Evolutionary conservation across 2,888 invertebrate species (phyloP).

Genomic region (Pecten maximus): DNA sequence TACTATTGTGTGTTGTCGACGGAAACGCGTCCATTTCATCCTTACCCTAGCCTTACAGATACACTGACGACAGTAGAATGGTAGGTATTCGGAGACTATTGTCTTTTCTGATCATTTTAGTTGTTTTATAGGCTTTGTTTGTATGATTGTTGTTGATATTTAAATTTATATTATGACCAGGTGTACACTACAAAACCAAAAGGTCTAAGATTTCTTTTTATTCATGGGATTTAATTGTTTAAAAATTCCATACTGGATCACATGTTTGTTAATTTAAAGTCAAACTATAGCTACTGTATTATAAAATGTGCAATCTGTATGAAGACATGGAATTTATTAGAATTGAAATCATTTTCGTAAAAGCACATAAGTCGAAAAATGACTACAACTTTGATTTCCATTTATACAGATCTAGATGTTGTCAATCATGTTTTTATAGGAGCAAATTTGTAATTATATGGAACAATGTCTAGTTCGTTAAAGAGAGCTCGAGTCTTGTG

Average conservation of each 20-base stretch:
- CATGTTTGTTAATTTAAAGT: slow-evolving; percentile 19
- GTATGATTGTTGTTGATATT: slow-evolving; percentile 17
- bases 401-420: neutral
- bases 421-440: neutral
- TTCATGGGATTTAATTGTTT: slow-evolving; percentile 4
- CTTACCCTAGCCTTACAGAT: neutral
- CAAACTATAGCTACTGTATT: neutral
- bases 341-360: no score
- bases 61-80: slow-evolving; percentile 9
- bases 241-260: neutral
- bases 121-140: slow-evolving; percentile 35
- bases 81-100: neutral
- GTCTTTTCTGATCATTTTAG: neutral
- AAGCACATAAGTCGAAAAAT: neutral
- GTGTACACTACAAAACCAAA: neutral
- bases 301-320: neutral
- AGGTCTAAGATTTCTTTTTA: neutral
- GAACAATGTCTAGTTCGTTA: neutral
- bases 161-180: slow-evolving; percentile 30
- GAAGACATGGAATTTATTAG: neutral
- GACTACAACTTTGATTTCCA: neutral
- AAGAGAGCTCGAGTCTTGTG: neutral
- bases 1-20: slow-evolving; percentile 11
- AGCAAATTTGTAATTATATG: neutral
- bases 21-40: neutral